These are phyloP conservation scores for Tachysurus vachellii DNA, from an alignment of 2,113 vertebrate genomes.

Conservation along the genomic window DNA sequence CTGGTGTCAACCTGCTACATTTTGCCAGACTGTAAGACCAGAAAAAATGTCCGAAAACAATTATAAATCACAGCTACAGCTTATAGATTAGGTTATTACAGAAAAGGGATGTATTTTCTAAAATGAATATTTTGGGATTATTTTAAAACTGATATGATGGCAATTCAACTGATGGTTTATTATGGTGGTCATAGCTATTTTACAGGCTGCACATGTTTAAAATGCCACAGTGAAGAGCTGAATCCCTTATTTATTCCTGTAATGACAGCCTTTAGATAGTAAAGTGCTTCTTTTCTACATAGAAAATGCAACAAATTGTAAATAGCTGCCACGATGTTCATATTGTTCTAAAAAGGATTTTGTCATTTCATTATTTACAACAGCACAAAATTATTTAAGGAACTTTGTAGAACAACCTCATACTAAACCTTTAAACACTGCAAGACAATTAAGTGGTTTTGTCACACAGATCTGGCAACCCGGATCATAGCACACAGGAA, in stretches of 20 bases:
- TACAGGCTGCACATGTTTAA: background rate
- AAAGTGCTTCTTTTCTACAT: background rate
- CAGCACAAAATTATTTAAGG: no score
- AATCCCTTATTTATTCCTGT: background rate
- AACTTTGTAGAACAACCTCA: no score
- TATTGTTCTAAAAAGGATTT: background rate
- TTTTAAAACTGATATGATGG: background rate
- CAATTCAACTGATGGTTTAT: background rate
- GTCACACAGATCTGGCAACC: background rate
- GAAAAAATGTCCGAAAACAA: background rate
- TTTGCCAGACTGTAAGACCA: conserved; percentile 15
- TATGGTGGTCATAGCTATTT: background rate
- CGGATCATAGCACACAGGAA: background rate
- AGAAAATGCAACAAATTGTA: background rate
- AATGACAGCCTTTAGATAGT: background rate
- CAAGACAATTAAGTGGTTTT: background rate
- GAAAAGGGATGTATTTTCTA: background rate
- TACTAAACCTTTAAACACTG: no score
- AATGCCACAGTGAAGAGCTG: no score
- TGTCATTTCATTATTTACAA: background rate
- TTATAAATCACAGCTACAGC: background rate
- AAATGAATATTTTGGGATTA: background rate
- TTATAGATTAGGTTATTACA: background rate
- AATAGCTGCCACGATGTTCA: no score
- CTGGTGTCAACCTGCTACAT: conserved; percentile 11